Percentiles rank a stretch among this genome's conserved stretches.
Conservation (phyloP, 2,888 invertebrate species). For the Patella pellucida region DNA sequence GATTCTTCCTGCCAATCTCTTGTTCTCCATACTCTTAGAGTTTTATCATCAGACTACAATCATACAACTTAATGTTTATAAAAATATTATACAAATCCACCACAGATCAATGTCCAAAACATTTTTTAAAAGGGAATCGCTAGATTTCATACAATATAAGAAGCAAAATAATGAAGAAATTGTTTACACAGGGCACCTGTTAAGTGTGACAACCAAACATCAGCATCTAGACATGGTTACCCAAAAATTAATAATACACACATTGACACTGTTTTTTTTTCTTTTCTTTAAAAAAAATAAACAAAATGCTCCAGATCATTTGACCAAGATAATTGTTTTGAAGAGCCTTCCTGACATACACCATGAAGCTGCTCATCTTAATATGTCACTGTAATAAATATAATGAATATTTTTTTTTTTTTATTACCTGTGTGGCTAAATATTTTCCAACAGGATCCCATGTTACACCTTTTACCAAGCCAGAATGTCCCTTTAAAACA, state of each 20-base stretch:
- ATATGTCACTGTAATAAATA: neutral
- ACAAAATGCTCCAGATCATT: no score
- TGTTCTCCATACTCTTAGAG: conserved; percentile 94
- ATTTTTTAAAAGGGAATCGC: neutral
- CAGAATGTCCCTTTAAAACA: conserved; percentile 87
- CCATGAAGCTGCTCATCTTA: neutral
- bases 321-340: no score
- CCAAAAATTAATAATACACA: no score
- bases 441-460: conserved; percentile 99
- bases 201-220: no score
- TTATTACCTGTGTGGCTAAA: conserved; percentile 84
- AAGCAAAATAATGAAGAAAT: neutral
- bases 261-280: no score
- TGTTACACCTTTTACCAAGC: conserved; percentile 95
- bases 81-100: neutral
- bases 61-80: neutral
- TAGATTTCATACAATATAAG: neutral
- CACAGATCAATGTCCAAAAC: neutral
- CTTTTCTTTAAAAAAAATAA: no score
- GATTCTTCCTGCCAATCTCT: conserved; percentile 93
- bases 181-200: no score
- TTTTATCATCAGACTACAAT: conserved; percentile 87
- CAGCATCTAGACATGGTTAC: no score
- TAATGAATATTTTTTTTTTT: neutral
- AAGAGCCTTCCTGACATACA: no score